Evolutionary conservation across 2,113 vertebrate species (phyloP).

Genomic region (Spilogale gracilis): DNA sequence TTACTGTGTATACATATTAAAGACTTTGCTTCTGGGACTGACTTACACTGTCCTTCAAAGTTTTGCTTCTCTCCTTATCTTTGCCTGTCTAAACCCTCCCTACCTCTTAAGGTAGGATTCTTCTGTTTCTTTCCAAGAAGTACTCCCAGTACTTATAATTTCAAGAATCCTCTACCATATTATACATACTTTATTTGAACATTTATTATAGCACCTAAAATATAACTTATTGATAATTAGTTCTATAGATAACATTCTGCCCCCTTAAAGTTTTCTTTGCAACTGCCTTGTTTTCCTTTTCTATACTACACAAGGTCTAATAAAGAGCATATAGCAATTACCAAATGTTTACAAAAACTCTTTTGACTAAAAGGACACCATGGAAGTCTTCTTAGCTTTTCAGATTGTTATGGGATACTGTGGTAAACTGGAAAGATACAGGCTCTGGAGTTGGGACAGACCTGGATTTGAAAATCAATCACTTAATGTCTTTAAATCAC

Average conservation of each 20-base stretch:
- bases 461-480: neutral
- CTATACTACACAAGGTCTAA: neutral
- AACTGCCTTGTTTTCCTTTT: constrained; percentile 23
- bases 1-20: neutral
- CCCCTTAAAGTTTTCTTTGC: neutral
- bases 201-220: neutral
- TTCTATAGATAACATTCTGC: neutral
- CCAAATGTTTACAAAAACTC: neutral
- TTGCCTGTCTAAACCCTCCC: neutral
- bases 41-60: neutral
- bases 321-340: neutral
- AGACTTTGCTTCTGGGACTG: neutral
- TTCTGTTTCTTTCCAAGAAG: neutral
- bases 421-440: neutral
- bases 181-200: neutral
- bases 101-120: neutral
- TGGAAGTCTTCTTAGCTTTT: neutral
- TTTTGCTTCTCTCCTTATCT: neutral
- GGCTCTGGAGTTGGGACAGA: neutral
- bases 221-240: neutral
- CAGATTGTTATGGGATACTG: neutral
- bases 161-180: neutral
- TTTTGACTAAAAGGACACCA: neutral
- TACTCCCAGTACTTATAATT: neutral
- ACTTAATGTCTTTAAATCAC: constrained; percentile 8